These are phyloP conservation scores for Brachyalestes nurse DNA, from an alignment of 2,797 vertebrate genomes.

Conservation along the genomic window DNA sequence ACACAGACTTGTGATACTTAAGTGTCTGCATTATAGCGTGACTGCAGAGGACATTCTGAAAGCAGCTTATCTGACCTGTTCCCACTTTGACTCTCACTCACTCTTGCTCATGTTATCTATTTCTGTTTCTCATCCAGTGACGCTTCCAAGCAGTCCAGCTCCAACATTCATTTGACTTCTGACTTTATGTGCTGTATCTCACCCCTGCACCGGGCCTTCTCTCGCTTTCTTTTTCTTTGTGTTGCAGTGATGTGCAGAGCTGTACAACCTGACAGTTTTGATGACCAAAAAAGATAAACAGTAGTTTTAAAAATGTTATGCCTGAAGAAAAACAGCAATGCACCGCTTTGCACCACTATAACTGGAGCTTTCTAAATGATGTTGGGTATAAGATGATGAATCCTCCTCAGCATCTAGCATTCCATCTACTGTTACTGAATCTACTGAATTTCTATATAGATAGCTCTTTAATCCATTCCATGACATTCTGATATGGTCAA, in stretches of 20 bases:
- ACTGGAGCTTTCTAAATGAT: background rate
- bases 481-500: no score
- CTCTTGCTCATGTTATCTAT: slow-evolving; percentile 16
- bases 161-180: slow-evolving; percentile 10
- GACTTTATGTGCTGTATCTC: slow-evolving; percentile 2
- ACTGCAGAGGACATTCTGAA: slow-evolving; percentile 25
- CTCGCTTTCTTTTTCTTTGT: background rate
- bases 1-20: background rate
- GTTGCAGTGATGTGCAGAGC: background rate
- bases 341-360: background rate
- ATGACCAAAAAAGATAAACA: background rate
- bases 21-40: slow-evolving; percentile 27
- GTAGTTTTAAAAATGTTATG: background rate
- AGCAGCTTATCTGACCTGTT: slow-evolving; percentile 38
- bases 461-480: background rate
- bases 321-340: background rate
- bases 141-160: slow-evolving; percentile 4
- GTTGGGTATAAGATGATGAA: background rate
- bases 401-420: no score
- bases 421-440: background rate
- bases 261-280: background rate
- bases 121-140: slow-evolving; percentile 12
- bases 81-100: background rate
- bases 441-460: background rate
- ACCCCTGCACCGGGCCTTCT: background rate